phyloP scores from a whole-genome alignment of 2,113 vertebrate genomes.

The Bettongia penicillata region DNA sequence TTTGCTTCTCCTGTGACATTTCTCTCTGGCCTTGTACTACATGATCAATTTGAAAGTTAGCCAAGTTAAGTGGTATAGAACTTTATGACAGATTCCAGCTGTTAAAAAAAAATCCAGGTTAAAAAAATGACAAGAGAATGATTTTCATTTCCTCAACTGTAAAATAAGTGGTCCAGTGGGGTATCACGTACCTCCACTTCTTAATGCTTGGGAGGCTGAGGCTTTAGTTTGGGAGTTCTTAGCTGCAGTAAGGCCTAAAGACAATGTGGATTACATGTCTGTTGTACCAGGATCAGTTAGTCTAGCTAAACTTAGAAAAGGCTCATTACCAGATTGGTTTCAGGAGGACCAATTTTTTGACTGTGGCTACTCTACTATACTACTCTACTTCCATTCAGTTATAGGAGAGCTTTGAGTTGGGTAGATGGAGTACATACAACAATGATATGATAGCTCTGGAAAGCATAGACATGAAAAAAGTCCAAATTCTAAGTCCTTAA shows the following conservation, averaged over 20 bases:
- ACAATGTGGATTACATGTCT: neutral
- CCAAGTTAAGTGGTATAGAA: constrained; percentile 13
- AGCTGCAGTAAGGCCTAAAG: neutral
- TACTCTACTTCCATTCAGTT: neutral
- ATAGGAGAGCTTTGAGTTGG: neutral
- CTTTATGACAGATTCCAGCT: constrained; percentile 1
- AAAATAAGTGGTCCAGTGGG: constrained; percentile 15
- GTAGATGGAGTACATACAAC: neutral
- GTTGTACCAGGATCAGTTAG: neutral
- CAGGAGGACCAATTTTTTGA: neutral
- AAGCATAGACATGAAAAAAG: neutral
- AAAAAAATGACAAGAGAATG: neutral
- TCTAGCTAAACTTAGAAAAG: neutral
- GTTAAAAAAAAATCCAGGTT: neutral
- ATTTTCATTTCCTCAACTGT: constrained; percentile 18
- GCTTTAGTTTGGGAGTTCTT: neutral
- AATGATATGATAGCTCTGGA: neutral
- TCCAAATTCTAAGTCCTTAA: constrained; percentile 67
- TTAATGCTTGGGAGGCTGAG: neutral
- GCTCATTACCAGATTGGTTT: neutral
- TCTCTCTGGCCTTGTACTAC: constrained; percentile 71
- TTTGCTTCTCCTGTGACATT: constrained; percentile 70
- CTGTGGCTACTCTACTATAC: neutral
- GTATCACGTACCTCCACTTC: neutral
- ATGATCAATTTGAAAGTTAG: constrained; percentile 73